Evolutionary conservation across 1,140 invertebrate species (phyloP).

Genomic region (Drosophila obscura): DNA sequence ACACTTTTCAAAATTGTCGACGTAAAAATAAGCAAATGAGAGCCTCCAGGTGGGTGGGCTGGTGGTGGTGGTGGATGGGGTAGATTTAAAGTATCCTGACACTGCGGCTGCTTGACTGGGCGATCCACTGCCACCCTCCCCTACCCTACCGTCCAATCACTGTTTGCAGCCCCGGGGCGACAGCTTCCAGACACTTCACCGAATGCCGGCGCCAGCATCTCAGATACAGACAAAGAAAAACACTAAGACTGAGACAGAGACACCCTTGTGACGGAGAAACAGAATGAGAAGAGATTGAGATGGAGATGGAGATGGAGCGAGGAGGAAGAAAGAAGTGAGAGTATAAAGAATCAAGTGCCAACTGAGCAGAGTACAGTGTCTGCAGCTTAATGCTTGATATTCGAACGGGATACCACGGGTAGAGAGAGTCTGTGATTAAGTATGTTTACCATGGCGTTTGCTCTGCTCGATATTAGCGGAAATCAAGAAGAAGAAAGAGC

Average conservation of each 20-base stretch:
- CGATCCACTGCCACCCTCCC: not conserved
- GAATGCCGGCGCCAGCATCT: slow-evolving; percentile 66
- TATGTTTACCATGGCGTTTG: too few species aligned
- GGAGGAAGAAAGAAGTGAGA: slow-evolving; percentile 1
- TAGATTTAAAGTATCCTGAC: slow-evolving; percentile 43
- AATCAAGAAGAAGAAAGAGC: not conserved
- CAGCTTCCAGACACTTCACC: slow-evolving; percentile 56
- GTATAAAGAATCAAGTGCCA: too few species aligned
- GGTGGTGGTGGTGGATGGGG: not conserved
- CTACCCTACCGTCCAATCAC: not conserved
- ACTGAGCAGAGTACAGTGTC: too few species aligned
- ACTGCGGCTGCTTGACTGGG: slow-evolving; percentile 25
- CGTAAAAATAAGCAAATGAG: slow-evolving; percentile 4
- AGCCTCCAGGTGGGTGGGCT: not conserved
- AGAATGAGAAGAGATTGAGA: not conserved
- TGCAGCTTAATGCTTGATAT: slow-evolving; percentile 61
- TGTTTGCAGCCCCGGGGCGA: slow-evolving; percentile 41
- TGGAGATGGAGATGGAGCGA: not conserved
- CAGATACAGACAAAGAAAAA: not conserved
- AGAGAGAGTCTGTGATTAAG: not conserved
- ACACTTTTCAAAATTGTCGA: slow-evolving; percentile 34
- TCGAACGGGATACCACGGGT: slow-evolving; percentile 11
- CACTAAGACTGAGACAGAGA: not conserved
- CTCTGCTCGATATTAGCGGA: too few species aligned
- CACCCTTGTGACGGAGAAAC: not conserved